A percentile compares a stretch with the other conserved stretches of the same genome.
Conservation (phyloP, 2,797 vertebrate species). For the Sebastolobus alascanus region DNA sequence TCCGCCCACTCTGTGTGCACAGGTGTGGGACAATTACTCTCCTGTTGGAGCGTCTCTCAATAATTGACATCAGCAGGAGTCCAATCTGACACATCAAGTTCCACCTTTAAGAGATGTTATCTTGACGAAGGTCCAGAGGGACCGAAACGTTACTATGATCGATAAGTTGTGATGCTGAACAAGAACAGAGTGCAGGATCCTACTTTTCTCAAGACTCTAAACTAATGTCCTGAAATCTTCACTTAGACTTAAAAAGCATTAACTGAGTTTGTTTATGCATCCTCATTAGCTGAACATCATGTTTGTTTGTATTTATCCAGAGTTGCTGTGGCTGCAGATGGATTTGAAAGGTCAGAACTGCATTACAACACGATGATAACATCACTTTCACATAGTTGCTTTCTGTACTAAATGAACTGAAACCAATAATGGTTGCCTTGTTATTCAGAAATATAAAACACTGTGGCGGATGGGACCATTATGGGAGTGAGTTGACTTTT, state of each 20-base stretch:
- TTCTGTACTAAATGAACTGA: neutral
- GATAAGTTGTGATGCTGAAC: fast-evolving
- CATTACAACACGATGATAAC: neutral
- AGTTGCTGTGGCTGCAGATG: neutral
- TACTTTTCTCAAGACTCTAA: too few species aligned
- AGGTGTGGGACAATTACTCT: too few species aligned
- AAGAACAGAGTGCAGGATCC: too few species aligned
- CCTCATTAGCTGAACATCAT: neutral
- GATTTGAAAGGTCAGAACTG: neutral
- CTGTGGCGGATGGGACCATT: neutral
- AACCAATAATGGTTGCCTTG: too few species aligned
- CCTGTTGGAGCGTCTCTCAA: too few species aligned
- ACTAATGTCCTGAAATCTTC: neutral
- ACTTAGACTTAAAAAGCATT: neutral
- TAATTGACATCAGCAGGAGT: too few species aligned
- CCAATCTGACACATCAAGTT: too few species aligned
- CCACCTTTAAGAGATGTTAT: too few species aligned
- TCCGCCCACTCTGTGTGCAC: too few species aligned
- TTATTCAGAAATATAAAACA: neutral
- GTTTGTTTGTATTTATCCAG: neutral
- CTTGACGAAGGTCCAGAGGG: too few species aligned
- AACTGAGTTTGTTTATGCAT: neutral
- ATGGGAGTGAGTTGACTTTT: neutral
- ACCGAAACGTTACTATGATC: too few species aligned
- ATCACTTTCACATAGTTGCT: neutral